Evolutionary conservation across 92 coral and sea anemone genomes (phyloP).

Genomic region (Paragorgia papillata): DNA sequence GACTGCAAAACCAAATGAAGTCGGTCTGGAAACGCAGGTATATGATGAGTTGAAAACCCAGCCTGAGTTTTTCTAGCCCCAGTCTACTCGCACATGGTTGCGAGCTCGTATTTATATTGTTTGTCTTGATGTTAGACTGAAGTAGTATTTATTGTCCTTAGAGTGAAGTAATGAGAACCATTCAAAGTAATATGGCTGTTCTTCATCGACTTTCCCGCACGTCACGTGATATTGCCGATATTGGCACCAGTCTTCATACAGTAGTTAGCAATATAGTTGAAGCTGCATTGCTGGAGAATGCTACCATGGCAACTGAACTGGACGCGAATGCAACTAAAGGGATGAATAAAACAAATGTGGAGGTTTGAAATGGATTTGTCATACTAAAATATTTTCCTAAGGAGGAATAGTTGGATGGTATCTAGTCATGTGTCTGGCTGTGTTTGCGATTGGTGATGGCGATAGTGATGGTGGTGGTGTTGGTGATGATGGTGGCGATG

Average conservation of each 20-base stretch:
- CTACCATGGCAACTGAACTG: background rate
- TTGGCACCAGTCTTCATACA: slow-evolving; percentile 24
- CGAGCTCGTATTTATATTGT: too few relatives aligned
- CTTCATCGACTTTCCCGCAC: slow-evolving; percentile 1
- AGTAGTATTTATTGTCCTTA: background rate
- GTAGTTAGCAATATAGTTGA: slow-evolving; percentile 18
- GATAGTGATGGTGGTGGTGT: too few relatives aligned
- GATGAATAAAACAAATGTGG: background rate
- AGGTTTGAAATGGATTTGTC: too few relatives aligned
- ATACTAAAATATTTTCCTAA: too few relatives aligned
- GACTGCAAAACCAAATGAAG: slow-evolving; percentile 75
- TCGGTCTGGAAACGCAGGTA: slow-evolving; percentile 89
- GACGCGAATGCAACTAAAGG: background rate
- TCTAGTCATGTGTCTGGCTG: too few relatives aligned
- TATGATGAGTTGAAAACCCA: background rate
- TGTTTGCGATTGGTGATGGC: too few relatives aligned
- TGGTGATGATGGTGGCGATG: too few relatives aligned
- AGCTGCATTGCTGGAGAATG: background rate
- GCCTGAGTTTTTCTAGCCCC: too few relatives aligned
- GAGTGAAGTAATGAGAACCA: slow-evolving; percentile 6
- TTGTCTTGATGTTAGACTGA: too few relatives aligned
- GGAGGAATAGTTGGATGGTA: too few relatives aligned
- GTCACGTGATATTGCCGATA: background rate
- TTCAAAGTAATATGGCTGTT: background rate
- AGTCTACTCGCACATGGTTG: too few relatives aligned